Conservation (phyloP, 2,797 vertebrate species). For the Steatocranus sp. region DNA sequence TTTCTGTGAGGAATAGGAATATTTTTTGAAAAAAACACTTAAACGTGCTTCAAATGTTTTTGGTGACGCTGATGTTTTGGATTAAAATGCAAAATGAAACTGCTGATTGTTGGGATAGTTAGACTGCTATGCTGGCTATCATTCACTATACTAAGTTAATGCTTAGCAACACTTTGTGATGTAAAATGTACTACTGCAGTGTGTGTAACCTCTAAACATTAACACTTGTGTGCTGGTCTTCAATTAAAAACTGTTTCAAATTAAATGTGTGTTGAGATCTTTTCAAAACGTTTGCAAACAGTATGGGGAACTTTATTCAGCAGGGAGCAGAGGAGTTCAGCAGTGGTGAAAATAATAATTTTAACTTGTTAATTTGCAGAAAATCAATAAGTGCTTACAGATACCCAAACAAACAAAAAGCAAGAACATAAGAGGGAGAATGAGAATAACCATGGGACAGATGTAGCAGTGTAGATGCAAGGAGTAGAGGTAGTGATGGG, state of each 20-base stretch:
- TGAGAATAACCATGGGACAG: not conserved
- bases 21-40: not conserved
- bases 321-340: not conserved
- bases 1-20: not conserved
- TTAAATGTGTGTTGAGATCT: not conserved
- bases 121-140: not conserved
- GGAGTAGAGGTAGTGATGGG: not conserved
- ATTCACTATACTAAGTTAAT: not conserved
- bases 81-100: not conserved
- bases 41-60: accelerated
- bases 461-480: not conserved
- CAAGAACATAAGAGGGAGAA: not conserved
- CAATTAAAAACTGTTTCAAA: not conserved
- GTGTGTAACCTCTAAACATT: not conserved
- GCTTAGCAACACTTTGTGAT: not conserved
- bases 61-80: not conserved
- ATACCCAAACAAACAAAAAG: not conserved
- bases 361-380: not conserved
- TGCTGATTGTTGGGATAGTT: not conserved
- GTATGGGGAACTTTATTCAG: not conserved
- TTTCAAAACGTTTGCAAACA: not conserved
- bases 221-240: not conserved
- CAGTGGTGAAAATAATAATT: not conserved
- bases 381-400: not conserved
- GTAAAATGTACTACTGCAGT: not conserved